Evolutionary conservation across 2,888 invertebrate genomes (phyloP), one percentile per base, ranked within the genome.

Genomic region (Polyploca ridens): DNA sequence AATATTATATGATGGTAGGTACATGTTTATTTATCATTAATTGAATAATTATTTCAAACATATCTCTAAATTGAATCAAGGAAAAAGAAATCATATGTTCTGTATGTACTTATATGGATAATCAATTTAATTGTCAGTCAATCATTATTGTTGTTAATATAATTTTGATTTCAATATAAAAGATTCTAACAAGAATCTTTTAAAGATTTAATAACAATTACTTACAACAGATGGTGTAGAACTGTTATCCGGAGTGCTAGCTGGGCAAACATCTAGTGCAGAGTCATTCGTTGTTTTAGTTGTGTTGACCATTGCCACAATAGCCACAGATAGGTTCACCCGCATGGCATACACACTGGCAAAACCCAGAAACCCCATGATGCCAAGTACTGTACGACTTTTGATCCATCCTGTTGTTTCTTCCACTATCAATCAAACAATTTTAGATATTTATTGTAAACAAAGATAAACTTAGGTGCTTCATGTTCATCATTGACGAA

Each of bases 241-340:
- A 74, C 84, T 90, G 67, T 95, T 95, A 66, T 79, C 88, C 38
- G 93, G 82, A 27, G 87, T 85, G 13, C 86, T 78, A 0, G 92
- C 87, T 3, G 95, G 95, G 78, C 97, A 96, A 8, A 95, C 94
- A 86, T 97, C 96, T 66, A 94, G 85, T 5, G 95, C 93, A 35
- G 95, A 94, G 62, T 87, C 95, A 80, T 95, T 95, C 62, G 93
- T 83, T 0, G 96, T 95, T 1, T 95, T 95, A 1, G 97, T 96
- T 64, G 95, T 95, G 85, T 97, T 97, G 57, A 98, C 97, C 99
- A 99, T 99, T 41, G 98, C 98, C 41, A 99, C 98, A 82, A 99
- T 98, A 49, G 99, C 98, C 33, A 99, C 98, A 0, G 98, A 98
- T 44, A 99, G 94, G 88, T 98, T 98, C 0, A 98, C 98, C 67